phyloP scores from a whole-genome alignment of 1,140 invertebrate species.

The Lordiphosa clarofinis region DNA sequence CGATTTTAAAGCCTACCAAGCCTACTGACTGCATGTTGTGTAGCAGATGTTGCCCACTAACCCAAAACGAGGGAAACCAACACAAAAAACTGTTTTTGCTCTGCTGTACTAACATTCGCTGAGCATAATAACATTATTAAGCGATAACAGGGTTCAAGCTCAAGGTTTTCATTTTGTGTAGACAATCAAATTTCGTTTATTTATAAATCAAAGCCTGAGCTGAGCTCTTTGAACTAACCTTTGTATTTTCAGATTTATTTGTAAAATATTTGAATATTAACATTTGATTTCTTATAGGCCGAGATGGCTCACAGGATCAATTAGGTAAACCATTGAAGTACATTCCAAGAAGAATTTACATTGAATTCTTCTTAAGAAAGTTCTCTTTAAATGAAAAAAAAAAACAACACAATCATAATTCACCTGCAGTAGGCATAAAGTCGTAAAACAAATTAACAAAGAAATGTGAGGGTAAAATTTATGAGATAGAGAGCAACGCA shows the following conservation, averaged over 20 bases:
- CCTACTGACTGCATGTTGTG: conserved; percentile 52
- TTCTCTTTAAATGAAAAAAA: too few species aligned
- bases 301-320: conserved; percentile 35
- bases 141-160: conserved; percentile 42
- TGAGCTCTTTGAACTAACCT: conserved; percentile 37
- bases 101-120: conserved; percentile 27
- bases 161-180: conserved; percentile 36
- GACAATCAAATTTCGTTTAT: conserved; percentile 4
- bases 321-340: conserved; percentile 56
- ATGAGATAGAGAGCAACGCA: too few species aligned
- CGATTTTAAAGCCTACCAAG: conserved; percentile 33
- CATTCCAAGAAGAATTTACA: not conserved
- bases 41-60: conserved; percentile 45
- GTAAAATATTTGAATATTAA: conserved; percentile 50
- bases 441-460: too few species aligned
- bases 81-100: conserved; percentile 10
- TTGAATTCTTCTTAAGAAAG: not conserved
- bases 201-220: conserved; percentile 9
- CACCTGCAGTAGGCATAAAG: too few species aligned
- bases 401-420: too few species aligned
- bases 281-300: conserved; percentile 63
- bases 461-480: too few species aligned
- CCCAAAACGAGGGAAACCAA: conserved; percentile 11
- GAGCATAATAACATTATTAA: conserved; percentile 15
- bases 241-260: conserved; percentile 3